Evolutionary conservation across 2,888 invertebrate genomes (phyloP).

Genomic region (Chorisops tibialis): DNA sequence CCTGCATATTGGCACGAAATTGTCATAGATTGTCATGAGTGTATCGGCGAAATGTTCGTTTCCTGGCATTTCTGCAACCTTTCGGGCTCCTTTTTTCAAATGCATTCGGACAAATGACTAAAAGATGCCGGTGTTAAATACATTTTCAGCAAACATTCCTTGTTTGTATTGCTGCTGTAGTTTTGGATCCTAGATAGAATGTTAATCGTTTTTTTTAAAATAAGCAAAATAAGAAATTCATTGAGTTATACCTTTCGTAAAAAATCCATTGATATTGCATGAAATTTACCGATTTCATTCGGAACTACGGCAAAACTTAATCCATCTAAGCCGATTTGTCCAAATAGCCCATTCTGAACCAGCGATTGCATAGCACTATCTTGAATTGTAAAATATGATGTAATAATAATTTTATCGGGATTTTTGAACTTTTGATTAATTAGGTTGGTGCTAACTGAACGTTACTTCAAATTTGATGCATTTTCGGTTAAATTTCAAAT

Average conservation of each 20-base stretch:
- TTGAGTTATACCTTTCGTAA: slow-evolving; percentile 54
- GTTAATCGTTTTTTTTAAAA: too few relatives aligned
- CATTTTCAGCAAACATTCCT: not conserved
- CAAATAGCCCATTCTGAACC: too few relatives aligned
- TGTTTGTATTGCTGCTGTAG: too few relatives aligned
- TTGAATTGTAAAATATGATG: too few relatives aligned
- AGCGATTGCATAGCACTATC: slow-evolving; percentile 44
- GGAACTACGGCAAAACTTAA: slow-evolving; percentile 55
- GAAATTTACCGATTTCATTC: slow-evolving; percentile 56
- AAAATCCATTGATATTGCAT: slow-evolving; percentile 57
- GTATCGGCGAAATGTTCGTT: slow-evolving; percentile 51
- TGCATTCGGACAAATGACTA: slow-evolving; percentile 9
- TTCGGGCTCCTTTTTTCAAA: slow-evolving; percentile 44
- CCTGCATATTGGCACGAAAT: slow-evolving; percentile 33
- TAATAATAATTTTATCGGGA: too few relatives aligned
- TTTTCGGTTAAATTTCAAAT: too few relatives aligned
- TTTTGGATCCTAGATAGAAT: too few relatives aligned
- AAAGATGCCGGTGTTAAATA: not conserved
- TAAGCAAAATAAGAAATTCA: too few relatives aligned
- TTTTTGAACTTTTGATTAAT: too few relatives aligned
- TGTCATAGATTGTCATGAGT: slow-evolving; percentile 45
- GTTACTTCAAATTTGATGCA: too few relatives aligned
- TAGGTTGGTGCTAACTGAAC: too few relatives aligned
- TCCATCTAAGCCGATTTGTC: slow-evolving; percentile 57
- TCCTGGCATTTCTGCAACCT: slow-evolving; percentile 52